These are phyloP conservation scores for Drosophila infuscata DNA, from an alignment of 2,888 invertebrate genomes.

Conservation along the genomic window DNA sequence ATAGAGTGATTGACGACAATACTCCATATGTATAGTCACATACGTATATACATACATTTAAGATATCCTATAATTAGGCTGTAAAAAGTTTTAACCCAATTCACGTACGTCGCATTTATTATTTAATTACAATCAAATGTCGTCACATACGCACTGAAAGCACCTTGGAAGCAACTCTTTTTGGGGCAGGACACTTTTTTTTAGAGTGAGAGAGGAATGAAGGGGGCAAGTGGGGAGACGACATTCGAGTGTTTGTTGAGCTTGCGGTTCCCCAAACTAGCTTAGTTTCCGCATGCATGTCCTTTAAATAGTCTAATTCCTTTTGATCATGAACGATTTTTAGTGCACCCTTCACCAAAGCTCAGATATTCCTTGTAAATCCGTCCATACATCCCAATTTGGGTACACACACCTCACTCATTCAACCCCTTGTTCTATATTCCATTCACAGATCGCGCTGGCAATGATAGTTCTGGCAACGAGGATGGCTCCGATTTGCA, in stretches of 20 bases:
- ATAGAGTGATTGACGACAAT: conserved; percentile 50
- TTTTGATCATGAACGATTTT: conserved; percentile 4
- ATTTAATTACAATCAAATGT: conserved; percentile 51
- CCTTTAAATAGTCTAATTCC: conserved; percentile 14
- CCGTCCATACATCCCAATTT: neutral
- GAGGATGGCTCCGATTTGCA: conserved; percentile 89
- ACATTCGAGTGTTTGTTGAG: neutral
- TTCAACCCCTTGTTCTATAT: conserved; percentile 2
- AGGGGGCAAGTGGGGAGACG: neutral
- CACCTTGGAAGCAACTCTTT: conserved; percentile 23
- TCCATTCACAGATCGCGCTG: conserved; percentile 78
- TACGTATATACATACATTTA: conserved; percentile 8
- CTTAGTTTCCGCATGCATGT: conserved; percentile 31
- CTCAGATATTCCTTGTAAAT: conserved; percentile 3
- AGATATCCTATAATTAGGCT: conserved; percentile 23
- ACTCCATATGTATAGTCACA: conserved; percentile 1
- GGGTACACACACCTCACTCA: neutral
- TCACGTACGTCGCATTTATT: conserved; percentile 47
- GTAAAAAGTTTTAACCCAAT: conserved; percentile 52
- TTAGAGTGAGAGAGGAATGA: neutral
- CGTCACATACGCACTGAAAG: conserved; percentile 39
- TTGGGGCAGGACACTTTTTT: neutral
- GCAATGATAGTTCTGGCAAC: conserved; percentile 86
- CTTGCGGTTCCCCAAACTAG: neutral
- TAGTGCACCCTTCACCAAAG: conserved; percentile 28